phyloP scores from a whole-genome alignment of 2,888 invertebrate species.

The Noctua comes region DNA sequence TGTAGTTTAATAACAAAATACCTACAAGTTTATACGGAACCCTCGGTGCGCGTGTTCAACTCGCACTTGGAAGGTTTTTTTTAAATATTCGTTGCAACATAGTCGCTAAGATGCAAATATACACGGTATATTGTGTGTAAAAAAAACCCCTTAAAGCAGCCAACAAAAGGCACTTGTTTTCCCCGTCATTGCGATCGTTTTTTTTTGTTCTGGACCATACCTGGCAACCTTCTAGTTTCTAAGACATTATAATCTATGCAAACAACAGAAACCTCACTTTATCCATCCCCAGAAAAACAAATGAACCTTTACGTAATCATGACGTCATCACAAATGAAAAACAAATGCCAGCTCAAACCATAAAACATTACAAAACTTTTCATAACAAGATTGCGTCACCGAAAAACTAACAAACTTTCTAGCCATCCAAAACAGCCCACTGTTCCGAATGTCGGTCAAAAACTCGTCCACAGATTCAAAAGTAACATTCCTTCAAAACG shows the following conservation, averaged over 20 bases:
- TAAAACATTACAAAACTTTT: slow-evolving; percentile 17
- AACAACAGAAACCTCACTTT: no score
- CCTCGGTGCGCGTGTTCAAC: no score
- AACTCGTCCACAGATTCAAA: slow-evolving; percentile 74
- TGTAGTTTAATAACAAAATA: no score
- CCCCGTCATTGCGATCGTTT: no score
- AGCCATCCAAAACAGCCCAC: slow-evolving; percentile 59
- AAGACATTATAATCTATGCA: no score
- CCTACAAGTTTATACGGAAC: no score
- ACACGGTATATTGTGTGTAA: no score
- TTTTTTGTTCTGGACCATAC: no score
- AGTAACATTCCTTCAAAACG: slow-evolving; percentile 86
- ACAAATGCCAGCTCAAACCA: background rate
- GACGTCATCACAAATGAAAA: background rate
- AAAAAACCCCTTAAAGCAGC: no score
- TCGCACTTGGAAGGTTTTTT: background rate
- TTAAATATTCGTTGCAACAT: background rate
- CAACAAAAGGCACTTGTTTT: no score
- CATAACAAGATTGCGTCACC: slow-evolving; percentile 28
- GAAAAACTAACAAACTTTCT: slow-evolving; percentile 51
- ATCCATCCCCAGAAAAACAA: background rate
- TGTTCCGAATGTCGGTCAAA: slow-evolving; percentile 70
- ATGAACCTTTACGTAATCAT: background rate
- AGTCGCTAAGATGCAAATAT: no score
- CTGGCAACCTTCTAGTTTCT: no score